phyloP scores from a whole-genome alignment of 2,888 invertebrate species.

The Hydraecia micacea region DNA sequence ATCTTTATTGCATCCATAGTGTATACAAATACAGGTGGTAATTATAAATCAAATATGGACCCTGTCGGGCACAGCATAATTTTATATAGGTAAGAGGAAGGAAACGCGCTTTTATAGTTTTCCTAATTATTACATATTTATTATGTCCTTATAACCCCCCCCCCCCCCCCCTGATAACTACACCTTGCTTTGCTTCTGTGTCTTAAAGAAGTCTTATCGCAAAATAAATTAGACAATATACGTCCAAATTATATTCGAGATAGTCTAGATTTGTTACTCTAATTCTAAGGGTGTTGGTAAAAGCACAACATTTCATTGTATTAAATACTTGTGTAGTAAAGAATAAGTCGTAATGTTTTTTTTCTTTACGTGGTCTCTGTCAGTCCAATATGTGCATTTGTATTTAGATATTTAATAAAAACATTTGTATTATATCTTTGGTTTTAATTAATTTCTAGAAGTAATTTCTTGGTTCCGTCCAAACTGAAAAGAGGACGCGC shows the following conservation, averaged over 20 bases:
- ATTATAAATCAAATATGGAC: background rate
- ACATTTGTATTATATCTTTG: slow-evolving; percentile 45
- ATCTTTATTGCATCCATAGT: background rate
- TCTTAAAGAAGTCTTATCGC: background rate
- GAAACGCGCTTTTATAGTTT: background rate
- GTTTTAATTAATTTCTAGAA: slow-evolving; percentile 17
- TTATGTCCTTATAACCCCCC: background rate
- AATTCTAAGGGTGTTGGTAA: slow-evolving; percentile 38
- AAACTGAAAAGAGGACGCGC: background rate
- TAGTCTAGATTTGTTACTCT: slow-evolving; percentile 14
- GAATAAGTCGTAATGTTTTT: slow-evolving; percentile 37
- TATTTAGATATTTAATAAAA: slow-evolving; percentile 65
- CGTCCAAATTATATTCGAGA: background rate
- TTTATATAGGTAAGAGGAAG: background rate
- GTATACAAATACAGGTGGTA: background rate
- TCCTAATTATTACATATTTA: background rate
- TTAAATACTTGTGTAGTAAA: slow-evolving; percentile 53
- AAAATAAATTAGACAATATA: background rate
- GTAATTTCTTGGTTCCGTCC: background rate
- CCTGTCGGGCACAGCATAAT: background rate
- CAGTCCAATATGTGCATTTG: slow-evolving; percentile 57
- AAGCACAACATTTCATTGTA: slow-evolving; percentile 35
- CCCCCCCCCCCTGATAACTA: background rate
- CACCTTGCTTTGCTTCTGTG: background rate
- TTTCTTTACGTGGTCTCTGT: slow-evolving; percentile 36